phyloP scores from a whole-genome alignment of 2,797 vertebrate species.

The Halcyon badia region DNA sequence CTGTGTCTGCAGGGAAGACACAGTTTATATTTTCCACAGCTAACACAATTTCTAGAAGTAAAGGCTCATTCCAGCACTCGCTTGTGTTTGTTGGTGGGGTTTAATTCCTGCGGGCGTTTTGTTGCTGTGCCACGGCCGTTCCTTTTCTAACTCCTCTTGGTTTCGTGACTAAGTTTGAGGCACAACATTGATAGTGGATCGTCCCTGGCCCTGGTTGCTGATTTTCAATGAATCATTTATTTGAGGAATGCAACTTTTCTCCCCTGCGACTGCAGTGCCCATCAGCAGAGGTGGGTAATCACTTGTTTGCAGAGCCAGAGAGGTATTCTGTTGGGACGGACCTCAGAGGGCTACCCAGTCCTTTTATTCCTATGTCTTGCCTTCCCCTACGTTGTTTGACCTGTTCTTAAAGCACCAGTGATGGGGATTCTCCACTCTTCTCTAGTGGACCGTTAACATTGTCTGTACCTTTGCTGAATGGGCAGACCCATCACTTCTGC shows the following conservation, averaged over 20 bases:
- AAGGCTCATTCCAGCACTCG: background rate
- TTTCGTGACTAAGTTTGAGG: background rate
- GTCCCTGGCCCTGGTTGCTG: background rate
- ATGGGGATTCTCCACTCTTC: background rate
- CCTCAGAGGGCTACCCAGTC: background rate
- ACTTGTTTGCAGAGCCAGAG: background rate
- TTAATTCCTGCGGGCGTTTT: background rate
- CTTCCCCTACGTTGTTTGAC: background rate
- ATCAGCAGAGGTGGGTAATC: background rate
- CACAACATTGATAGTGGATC: background rate
- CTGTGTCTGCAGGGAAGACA: slow-evolving; percentile 41
- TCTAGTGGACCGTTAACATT: rapidly evolving
- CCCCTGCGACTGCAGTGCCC: background rate
- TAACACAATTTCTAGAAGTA: slow-evolving; percentile 31
- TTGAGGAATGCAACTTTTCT: background rate
- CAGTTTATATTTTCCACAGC: slow-evolving; percentile 57
- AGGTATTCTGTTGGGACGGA: background rate
- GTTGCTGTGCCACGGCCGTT: background rate
- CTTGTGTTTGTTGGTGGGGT: background rate
- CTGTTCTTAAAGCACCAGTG: background rate
- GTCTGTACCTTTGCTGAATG: rapidly evolving
- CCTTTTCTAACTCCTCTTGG: slow-evolving; percentile 6
- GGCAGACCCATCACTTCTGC: background rate
- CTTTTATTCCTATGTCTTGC: background rate
- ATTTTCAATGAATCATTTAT: background rate